A percentile compares a stretch with the other conserved stretches of the same genome.
Conservation (phyloP, 2,113 vertebrate species). For the Gambusia holbrooki region DNA sequence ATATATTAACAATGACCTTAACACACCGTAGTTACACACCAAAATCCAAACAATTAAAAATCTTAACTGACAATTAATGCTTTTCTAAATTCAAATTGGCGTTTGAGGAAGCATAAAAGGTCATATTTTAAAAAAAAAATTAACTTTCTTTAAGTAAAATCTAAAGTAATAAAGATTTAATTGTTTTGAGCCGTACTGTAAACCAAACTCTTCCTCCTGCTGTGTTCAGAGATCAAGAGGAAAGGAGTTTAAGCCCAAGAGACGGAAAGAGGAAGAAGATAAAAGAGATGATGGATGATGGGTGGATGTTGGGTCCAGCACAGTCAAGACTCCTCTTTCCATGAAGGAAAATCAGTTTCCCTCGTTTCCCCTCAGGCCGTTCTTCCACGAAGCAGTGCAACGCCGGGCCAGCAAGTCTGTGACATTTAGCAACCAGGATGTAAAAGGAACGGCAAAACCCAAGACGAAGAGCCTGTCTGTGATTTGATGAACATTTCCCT, state of each 20-base stretch:
- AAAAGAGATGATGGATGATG: conserved; percentile 59
- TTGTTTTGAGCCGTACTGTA: neutral
- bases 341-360: conserved; percentile 61
- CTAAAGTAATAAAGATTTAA: neutral
- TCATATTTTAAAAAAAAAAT: neutral
- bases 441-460: conserved; percentile 12
- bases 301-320: conserved; percentile 37
- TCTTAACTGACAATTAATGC: too few relatives aligned
- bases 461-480: conserved; percentile 11
- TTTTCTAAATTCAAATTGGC: too few relatives aligned
- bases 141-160: neutral
- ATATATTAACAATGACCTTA: too few relatives aligned
- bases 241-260: neutral
- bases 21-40: too few relatives aligned
- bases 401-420: conserved; percentile 16
- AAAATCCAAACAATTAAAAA: too few relatives aligned
- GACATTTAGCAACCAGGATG: conserved; percentile 42
- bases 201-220: neutral
- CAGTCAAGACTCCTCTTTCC: conserved; percentile 60
- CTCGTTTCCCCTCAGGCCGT: conserved; percentile 57
- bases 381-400: conserved; percentile 38
- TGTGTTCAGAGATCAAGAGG: conserved; percentile 13
- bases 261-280: conserved; percentile 21
- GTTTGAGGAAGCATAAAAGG: too few relatives aligned
- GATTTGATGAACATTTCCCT: conserved; percentile 27